phyloP scores from a whole-genome alignment of 2,113 vertebrate genomes.

The Ondatra zibethicus region DNA sequence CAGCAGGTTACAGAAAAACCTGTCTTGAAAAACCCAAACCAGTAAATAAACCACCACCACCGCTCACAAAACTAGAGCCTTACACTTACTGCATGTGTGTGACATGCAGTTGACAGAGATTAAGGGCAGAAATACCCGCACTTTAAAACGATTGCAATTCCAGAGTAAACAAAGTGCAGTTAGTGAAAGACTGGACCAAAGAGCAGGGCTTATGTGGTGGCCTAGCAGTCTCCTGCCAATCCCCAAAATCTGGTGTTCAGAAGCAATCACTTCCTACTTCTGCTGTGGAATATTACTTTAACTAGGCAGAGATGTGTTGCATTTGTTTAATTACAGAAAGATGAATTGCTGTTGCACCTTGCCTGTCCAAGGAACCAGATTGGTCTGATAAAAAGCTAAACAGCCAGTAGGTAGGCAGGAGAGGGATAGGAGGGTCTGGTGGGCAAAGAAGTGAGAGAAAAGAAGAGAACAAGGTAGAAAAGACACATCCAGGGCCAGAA shows the following conservation, averaged over 20 bases:
- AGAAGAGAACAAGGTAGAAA: neutral
- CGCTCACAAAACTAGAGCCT: neutral
- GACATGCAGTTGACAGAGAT: rapidly evolving
- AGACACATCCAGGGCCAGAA: neutral
- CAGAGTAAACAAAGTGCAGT: neutral
- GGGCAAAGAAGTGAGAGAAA: neutral
- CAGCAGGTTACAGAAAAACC: neutral
- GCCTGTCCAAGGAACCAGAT: too few species aligned
- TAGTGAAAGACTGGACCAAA: neutral
- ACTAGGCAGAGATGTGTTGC: neutral
- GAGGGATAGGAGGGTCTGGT: neutral
- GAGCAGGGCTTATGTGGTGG: neutral
- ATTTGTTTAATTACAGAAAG: neutral
- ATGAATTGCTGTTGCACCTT: too few species aligned
- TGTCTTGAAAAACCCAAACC: neutral
- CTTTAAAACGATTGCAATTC: neutral
- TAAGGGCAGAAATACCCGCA: neutral
- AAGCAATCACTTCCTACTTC: neutral
- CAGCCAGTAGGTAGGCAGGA: neutral
- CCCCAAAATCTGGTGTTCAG: neutral
- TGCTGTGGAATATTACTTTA: neutral
- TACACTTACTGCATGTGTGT: too few species aligned
- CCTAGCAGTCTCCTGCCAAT: neutral
- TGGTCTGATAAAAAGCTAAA: too few species aligned
- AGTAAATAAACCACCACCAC: neutral